Evolutionary conservation across 1,140 invertebrate genomes (phyloP).

Genomic region (Drosophila sproati): DNA sequence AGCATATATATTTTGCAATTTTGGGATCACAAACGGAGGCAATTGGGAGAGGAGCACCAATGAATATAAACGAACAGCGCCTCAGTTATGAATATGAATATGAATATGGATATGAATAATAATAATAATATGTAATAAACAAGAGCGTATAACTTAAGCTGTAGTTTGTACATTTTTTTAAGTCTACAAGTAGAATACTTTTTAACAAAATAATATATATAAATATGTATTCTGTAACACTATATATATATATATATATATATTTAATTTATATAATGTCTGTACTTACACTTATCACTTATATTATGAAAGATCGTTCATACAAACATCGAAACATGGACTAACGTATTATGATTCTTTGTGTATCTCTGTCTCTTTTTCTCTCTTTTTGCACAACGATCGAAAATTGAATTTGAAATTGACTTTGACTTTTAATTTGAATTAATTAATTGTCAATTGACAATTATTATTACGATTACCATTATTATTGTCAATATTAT

Average conservation of each 20-base stretch:
- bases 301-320: background rate
- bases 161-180: conserved; percentile 39
- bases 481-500: background rate
- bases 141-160: conserved; percentile 29
- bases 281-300: too few species aligned
- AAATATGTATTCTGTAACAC: background rate
- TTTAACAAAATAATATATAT: conserved; percentile 5
- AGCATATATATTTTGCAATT: conserved; percentile 12
- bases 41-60: background rate
- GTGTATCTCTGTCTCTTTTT: conserved; percentile 21
- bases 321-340: background rate
- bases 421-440: background rate
- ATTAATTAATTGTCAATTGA: background rate
- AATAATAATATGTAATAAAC: conserved; percentile 1
- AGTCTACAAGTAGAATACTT: conserved; percentile 8
- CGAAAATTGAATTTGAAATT: conserved; percentile 1
- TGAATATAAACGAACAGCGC: background rate
- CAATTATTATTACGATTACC: background rate
- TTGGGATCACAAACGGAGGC: background rate
- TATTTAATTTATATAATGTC: background rate
- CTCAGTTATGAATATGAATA: conserved; percentile 9
- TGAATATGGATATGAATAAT: background rate
- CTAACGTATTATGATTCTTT: background rate
- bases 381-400: conserved; percentile 7
- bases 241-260: background rate